phyloP scores from a whole-genome alignment of 2,113 vertebrate species.

The Verasper variegatus region DNA sequence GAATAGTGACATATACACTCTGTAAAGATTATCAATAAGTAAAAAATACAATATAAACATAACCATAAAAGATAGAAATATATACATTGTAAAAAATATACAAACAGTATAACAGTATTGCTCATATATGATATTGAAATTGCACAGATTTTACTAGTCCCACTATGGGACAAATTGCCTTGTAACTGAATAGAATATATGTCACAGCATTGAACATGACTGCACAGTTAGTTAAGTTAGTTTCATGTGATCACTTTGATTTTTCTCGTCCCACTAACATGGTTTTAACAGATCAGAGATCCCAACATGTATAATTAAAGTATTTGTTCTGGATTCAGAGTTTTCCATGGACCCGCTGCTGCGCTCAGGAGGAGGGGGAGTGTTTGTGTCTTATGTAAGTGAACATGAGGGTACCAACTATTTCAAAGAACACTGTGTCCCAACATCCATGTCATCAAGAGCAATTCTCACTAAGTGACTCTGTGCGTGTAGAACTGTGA shows the following conservation, averaged over 20 bases:
- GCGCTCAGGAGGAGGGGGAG: slow-evolving; percentile 21
- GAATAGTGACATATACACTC: no score
- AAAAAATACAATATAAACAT: no score
- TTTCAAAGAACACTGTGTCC: slow-evolving; percentile 49
- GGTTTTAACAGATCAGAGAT: neutral
- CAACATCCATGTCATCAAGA: neutral
- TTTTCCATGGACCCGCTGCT: neutral
- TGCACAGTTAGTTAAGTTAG: no score
- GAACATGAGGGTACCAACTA: slow-evolving; percentile 24
- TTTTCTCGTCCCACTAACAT: neutral
- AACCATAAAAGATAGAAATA: no score
- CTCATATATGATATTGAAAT: no score
- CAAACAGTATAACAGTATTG: no score
- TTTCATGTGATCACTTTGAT: neutral
- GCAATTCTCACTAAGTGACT: neutral
- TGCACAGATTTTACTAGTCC: no score
- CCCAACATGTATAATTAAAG: neutral
- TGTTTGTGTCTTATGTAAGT: slow-evolving; percentile 59
- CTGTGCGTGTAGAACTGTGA: neutral
- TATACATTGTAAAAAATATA: no score
- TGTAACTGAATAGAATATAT: no score
- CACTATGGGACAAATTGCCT: no score
- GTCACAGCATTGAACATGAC: no score
- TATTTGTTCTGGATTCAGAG: neutral
- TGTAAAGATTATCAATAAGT: no score